Base-by-base conservation (phyloP, 1,140 invertebrate species). In the Sarcophaga bullata region DNA sequence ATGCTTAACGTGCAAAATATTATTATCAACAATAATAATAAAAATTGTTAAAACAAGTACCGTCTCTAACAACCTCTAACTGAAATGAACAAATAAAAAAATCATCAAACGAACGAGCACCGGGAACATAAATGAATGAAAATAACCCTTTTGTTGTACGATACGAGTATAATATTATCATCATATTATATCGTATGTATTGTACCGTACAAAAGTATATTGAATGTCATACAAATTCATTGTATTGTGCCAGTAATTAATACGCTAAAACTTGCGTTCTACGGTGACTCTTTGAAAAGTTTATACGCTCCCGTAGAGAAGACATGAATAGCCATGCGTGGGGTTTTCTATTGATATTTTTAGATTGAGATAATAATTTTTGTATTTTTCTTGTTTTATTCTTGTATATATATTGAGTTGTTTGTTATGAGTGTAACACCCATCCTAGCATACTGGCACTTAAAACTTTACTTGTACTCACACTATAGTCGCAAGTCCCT, bases 1-100 rank as follows among this genome's bases (percentile, higher is more conserved):
- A 68, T 68, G 17, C n/a, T 15, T 68, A 68, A 68, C 17, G 62
- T 68, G 62, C n/a, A 68, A 68, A 68, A 68, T 68, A 68, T 68
- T 68, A 68, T 68, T 68, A 25, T 68, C 62, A 68, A 68, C 62
- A 68, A 25, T 68, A 68, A 68, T 19, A 68, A 68, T 68, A 68
- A 68, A 68, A 68, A 19, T 68, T 68, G n/a, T 68, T 68, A 68
- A 68, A 68, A 68, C n/a, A 68, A 68, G 54, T 68, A 68, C 17
- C 62, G 19, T 19, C 62, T 68, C 62, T 68, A 68, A 68, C 62
- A 19, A 68, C 62, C 54, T 10, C n/a, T 58, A 58, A 58, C 13
- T 58, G 6, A 58, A 58, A 58, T 13, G 54, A 58, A 58, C 54
- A 58, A 13, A 4, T n/a, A 58, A 58, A 58, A 58, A 58, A 6